Percentiles rank a stretch among this genome's conserved stretches.
phyloP scores from a whole-genome alignment of 2,797 vertebrate species.

The Myotis myotis region DNA sequence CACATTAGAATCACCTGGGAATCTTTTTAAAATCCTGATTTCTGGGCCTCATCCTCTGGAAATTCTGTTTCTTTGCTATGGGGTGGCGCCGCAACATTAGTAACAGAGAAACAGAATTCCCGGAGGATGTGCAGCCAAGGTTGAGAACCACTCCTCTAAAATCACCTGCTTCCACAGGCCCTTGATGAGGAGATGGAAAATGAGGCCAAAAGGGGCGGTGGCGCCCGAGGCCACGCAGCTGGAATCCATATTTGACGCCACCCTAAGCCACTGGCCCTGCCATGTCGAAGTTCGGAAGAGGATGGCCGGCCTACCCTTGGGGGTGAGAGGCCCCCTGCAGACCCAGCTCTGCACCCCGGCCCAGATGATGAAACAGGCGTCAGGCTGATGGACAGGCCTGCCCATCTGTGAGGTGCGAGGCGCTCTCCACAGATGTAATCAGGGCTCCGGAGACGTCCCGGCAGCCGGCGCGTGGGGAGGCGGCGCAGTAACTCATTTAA shows the following conservation, averaged over 20 bases:
- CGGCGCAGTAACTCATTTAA: slow-evolving; percentile 75
- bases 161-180: background rate
- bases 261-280: background rate
- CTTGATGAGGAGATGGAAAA: background rate
- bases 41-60: too few species aligned
- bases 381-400: slow-evolving; percentile 70
- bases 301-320: background rate
- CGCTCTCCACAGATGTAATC: slow-evolving; percentile 79
- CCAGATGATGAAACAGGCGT: slow-evolving; percentile 59
- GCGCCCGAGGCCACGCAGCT: background rate
- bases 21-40: too few species aligned
- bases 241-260: background rate
- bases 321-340: background rate
- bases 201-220: background rate
- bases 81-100: too few species aligned
- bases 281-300: background rate
- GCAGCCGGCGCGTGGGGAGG: slow-evolving; percentile 65
- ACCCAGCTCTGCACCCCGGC: background rate
- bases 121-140: too few species aligned
- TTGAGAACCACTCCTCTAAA: too few species aligned
- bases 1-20: too few species aligned
- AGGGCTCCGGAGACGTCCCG: slow-evolving; percentile 76
- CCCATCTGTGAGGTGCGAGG: slow-evolving; percentile 74
- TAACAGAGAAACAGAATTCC: too few species aligned
- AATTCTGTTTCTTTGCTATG: too few species aligned